Evolutionary conservation across 2,113 vertebrate species (phyloP).

Genomic region (Sturnus vulgaris): DNA sequence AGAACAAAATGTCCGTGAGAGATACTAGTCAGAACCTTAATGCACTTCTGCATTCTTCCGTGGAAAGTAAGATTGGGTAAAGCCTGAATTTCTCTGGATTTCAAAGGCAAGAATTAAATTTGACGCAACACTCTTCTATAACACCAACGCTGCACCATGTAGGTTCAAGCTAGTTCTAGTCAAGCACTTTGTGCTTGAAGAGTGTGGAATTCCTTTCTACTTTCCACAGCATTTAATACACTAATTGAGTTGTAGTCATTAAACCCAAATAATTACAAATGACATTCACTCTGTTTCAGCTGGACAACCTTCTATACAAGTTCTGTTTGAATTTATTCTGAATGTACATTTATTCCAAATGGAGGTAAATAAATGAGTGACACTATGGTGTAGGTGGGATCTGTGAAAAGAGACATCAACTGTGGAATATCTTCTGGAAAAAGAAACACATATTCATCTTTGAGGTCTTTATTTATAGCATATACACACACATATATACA

Average conservation of each 20-base stretch:
- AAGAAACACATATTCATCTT: slow-evolving; percentile 15
- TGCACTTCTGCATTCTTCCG: neutral
- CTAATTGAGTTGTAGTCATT: neutral
- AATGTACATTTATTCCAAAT: neutral
- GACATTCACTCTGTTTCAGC: neutral
- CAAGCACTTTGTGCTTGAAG: neutral
- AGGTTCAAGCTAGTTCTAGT: neutral
- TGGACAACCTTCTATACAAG: neutral
- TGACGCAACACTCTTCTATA: neutral
- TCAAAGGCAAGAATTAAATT: neutral
- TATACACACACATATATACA: neutral
- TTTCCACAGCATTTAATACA: neutral
- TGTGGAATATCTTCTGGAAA: slow-evolving; percentile 30
- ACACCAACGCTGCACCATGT: neutral
- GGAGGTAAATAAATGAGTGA: slow-evolving; percentile 46
- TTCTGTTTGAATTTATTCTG: neutral
- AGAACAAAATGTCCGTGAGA: neutral
- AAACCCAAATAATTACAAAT: neutral
- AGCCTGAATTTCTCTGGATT: neutral
- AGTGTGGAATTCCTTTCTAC: neutral
- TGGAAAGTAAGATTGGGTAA: neutral
- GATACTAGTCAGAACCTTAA: neutral
- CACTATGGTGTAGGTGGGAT: slow-evolving; percentile 27
- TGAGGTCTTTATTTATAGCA: slow-evolving; percentile 28
- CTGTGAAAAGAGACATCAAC: slow-evolving; percentile 22